Conservation (phyloP, 2,113 vertebrate species). For the Chloropsis cyanopogon region DNA sequence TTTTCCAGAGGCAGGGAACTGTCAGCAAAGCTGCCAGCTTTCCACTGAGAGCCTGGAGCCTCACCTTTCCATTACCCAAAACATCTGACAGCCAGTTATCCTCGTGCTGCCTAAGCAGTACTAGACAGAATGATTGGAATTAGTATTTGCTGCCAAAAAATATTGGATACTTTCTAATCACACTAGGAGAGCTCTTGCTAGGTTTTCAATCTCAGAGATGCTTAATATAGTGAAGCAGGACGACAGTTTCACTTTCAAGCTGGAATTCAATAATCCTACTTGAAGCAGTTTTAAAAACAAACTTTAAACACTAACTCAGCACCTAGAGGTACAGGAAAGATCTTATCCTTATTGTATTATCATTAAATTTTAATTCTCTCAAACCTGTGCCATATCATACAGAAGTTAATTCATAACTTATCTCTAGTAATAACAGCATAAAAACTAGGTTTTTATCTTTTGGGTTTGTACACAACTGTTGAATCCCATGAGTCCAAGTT, state of each 20-base stretch:
- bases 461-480: background rate
- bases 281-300: background rate
- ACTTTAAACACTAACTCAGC: background rate
- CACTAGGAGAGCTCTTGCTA: background rate
- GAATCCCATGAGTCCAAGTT: background rate
- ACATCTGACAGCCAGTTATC: conserved; percentile 3
- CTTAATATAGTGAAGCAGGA: background rate
- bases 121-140: conserved; percentile 5
- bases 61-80: background rate
- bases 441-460: background rate
- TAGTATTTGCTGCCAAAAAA: conserved; percentile 42
- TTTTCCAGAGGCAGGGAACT: background rate
- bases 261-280: conserved; percentile 23
- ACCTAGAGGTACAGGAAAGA: background rate
- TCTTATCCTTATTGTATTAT: background rate
- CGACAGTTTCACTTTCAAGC: background rate
- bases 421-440: background rate
- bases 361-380: background rate
- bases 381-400: background rate
- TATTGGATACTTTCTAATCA: conserved; percentile 31
- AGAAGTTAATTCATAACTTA: conserved; percentile 8
- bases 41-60: background rate
- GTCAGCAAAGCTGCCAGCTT: background rate
- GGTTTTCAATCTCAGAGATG: conserved; percentile 20
- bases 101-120: background rate